Evolutionary conservation across 2,113 vertebrate species (phyloP).

Genomic region (human): GRCh38 chrX:129211501-129212000

Average conservation of each 20-base stretch:
- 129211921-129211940: conserved; percentile 22
- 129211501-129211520: neutral
- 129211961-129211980: neutral
- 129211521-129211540: neutral
- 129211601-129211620: neutral
- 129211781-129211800: neutral
- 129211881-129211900: neutral
- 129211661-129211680: conserved; percentile 12
- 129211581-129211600: conserved; percentile 26
- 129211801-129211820: neutral
- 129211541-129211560: neutral
- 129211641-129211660: neutral
- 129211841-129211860: neutral
- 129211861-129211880: conserved; percentile 15
- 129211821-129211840: conserved; percentile 46
- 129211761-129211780: neutral
- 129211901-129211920: neutral
- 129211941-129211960: neutral
- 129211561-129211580: neutral
- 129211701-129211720: neutral
- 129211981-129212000: conserved; percentile 34
- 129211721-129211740: neutral
- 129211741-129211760: neutral
- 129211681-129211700: neutral
- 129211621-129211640: neutral